phyloP scores from a whole-genome alignment of 2,888 invertebrate genomes.

The Oeneis ivallda region DNA sequence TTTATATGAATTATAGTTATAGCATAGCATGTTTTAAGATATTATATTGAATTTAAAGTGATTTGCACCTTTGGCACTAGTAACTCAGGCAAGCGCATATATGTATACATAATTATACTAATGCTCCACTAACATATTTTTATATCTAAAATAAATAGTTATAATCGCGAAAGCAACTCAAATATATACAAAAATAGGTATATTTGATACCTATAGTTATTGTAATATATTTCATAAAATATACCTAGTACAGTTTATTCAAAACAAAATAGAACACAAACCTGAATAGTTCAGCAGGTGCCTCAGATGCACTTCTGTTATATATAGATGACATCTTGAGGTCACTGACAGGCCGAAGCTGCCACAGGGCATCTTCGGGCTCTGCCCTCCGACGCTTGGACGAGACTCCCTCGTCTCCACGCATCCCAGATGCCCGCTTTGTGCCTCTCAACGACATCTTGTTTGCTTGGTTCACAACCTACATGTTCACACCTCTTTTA shows the following conservation, averaged over 20 bases:
- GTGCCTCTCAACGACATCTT: slow-evolving; percentile 79
- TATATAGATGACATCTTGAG: slow-evolving; percentile 95
- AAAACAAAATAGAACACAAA: slow-evolving; percentile 55
- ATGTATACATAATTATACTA: neutral
- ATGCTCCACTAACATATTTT: neutral
- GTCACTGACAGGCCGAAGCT: slow-evolving; percentile 91
- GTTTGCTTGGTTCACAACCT: slow-evolving; percentile 64
- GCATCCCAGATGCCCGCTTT: slow-evolving; percentile 71
- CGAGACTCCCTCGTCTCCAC: slow-evolving; percentile 68
- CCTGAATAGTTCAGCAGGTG: slow-evolving; percentile 91
- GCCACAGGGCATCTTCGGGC: slow-evolving; percentile 84
- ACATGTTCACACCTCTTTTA: slow-evolving; percentile 75
- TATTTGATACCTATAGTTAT: neutral
- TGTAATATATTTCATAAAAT: neutral
- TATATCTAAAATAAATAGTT: neutral
- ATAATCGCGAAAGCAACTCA: slow-evolving; percentile 7
- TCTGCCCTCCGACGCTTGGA: slow-evolving; percentile 75
- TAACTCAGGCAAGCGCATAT: neutral
- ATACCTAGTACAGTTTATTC: neutral
- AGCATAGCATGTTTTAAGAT: neutral
- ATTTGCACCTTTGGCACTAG: neutral
- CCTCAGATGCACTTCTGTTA: slow-evolving; percentile 90
- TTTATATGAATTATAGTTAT: neutral
- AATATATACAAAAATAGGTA: neutral
- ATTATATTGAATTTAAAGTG: neutral